A percentile compares a stretch with the other conserved stretches of the same genome.
Conservation (phyloP, 2,113 vertebrate genomes). For the Bubo bubo region DNA sequence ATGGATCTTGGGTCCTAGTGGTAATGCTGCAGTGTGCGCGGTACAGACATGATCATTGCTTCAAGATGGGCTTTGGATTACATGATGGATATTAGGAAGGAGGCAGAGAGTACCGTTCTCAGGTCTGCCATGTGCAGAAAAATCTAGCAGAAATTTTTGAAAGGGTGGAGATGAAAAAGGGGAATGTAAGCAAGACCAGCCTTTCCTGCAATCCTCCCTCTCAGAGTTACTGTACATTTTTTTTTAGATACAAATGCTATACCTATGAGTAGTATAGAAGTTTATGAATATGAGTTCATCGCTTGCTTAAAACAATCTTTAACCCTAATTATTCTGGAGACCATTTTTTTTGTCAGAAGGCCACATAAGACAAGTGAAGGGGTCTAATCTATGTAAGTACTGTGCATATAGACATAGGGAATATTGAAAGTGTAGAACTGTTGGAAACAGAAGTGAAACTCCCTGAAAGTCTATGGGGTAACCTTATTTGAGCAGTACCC, state of each 20-base stretch:
- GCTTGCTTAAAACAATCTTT: neutral
- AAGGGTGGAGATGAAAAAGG: neutral
- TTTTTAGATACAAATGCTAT: neutral
- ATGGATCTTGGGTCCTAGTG: neutral
- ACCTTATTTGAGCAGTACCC: neutral
- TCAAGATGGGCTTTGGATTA: conserved; percentile 23
- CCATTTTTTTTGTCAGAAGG: neutral
- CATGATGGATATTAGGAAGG: neutral
- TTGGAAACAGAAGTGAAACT: neutral
- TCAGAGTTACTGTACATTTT: neutral
- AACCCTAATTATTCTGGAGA: neutral
- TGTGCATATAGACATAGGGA: neutral
- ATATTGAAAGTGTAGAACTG: neutral
- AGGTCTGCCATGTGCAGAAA: neutral
- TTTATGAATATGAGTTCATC: neutral
- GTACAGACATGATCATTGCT: conserved; percentile 20
- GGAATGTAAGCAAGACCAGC: neutral
- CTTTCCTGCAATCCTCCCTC: neutral
- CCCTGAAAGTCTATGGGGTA: neutral
- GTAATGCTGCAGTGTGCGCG: neutral
- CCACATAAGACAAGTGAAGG: neutral
- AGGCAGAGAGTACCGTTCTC: neutral
- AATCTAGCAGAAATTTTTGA: neutral
- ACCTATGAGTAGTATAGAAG: neutral
- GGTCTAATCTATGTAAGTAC: neutral